Conservation (phyloP, 2,113 vertebrate species). For the Dunckerocampus dactyliophorus region DNA sequence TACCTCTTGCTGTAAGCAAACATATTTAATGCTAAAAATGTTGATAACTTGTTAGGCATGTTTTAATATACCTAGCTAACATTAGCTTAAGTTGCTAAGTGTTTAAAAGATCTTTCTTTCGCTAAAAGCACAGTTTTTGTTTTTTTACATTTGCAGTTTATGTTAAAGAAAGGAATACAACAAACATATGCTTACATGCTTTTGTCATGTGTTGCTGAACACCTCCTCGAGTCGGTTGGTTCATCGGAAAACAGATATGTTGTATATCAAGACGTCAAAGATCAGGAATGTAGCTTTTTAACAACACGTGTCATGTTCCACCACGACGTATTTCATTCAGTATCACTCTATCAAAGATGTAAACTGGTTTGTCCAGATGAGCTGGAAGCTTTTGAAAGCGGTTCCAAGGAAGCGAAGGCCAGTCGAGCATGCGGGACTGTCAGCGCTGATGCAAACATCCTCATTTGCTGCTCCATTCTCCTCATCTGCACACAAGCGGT, state of each 20-base stretch:
- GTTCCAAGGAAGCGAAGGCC: constrained; percentile 5
- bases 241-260: not conserved
- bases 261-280: not conserved
- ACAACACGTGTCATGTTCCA: constrained; percentile 4
- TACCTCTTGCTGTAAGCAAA: too few species aligned
- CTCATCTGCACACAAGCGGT: constrained; percentile 28
- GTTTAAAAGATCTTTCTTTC: too few species aligned
- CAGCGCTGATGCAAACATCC: constrained; percentile 16
- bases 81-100: too few species aligned
- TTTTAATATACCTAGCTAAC: too few species aligned
- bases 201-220: not conserved
- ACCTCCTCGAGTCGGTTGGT: not conserved
- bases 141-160: too few species aligned
- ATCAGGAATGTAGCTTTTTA: constrained; percentile 11
- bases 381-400: not conserved
- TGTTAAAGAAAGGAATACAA: too few species aligned
- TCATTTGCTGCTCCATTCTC: constrained; percentile 26
- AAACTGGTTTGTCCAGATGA: constrained; percentile 36
- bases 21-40: too few species aligned
- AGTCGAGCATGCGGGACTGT: constrained; percentile 16
- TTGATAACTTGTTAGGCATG: too few species aligned
- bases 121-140: too few species aligned
- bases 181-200: too few species aligned
- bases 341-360: constrained; percentile 6
- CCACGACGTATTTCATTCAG: not conserved